Evolutionary conservation across 1,140 invertebrate species (phyloP).

Genomic region (Trichonephila clavipes): DNA sequence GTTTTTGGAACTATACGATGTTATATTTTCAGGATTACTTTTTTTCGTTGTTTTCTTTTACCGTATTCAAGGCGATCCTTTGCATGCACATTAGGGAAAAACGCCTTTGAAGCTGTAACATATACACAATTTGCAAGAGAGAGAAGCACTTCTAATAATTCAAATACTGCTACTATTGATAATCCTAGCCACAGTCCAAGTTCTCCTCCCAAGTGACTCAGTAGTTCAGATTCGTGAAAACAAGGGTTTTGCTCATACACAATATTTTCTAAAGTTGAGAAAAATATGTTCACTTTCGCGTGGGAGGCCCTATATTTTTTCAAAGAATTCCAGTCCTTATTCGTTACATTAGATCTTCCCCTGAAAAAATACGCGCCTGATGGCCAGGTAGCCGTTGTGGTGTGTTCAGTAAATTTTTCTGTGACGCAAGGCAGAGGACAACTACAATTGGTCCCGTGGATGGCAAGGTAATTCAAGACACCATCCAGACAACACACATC

Average conservation of each 20-base stretch:
- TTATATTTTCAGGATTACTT: too few species aligned
- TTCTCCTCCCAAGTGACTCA: slow-evolving; percentile 6
- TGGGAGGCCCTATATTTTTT: neutral
- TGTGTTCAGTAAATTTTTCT: neutral
- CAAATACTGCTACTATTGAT: neutral
- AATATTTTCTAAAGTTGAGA: neutral
- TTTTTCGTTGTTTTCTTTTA: too few species aligned
- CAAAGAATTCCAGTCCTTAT: neutral
- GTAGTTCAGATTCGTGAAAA: slow-evolving; percentile 7
- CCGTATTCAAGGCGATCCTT: too few species aligned
- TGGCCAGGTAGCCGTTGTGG: neutral
- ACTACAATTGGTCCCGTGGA: neutral
- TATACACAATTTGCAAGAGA: neutral
- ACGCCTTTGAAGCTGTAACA: too few species aligned
- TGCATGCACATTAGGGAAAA: too few species aligned
- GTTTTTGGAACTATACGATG: too few species aligned
- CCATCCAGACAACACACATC: slow-evolving; percentile 9
- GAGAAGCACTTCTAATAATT: neutral
- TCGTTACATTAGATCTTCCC: neutral
- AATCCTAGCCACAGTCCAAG: slow-evolving; percentile 15
- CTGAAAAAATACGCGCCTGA: neutral
- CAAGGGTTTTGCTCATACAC: neutral
- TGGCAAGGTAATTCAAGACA: neutral
- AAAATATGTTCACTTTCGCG: neutral
- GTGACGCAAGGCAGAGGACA: slow-evolving; percentile 5